phyloP scores from a whole-genome alignment of 2,797 vertebrate species.

The Ctenopoma kingsleyae region DNA sequence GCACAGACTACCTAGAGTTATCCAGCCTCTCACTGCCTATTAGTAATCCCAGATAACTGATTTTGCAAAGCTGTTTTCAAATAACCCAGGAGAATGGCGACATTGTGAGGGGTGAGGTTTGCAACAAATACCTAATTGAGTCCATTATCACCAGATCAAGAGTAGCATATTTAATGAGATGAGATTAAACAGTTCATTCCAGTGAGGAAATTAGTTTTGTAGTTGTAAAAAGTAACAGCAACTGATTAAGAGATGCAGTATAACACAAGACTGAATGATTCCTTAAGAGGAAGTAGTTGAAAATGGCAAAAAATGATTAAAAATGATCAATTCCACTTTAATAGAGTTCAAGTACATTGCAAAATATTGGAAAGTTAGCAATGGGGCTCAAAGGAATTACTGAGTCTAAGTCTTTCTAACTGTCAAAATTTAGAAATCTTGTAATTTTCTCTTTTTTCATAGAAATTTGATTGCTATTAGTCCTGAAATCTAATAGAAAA shows the following conservation, averaged over 20 bases:
- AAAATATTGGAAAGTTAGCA: no score
- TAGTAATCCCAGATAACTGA: slow-evolving; percentile 1
- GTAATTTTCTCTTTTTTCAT: not conserved
- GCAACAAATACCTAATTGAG: not conserved
- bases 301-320: no score
- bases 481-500: not conserved
- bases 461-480: not conserved
- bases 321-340: no score
- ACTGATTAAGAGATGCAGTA: not conserved
- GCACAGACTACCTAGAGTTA: not conserved
- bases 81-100: not conserved
- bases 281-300: not conserved
- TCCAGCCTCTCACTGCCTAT: slow-evolving; percentile 10
- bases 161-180: slow-evolving; percentile 1
- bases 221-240: not conserved
- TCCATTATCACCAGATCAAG: not conserved
- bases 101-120: not conserved
- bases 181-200: slow-evolving; percentile 4
- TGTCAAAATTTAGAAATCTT: not conserved
- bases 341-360: no score
- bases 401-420: not conserved
- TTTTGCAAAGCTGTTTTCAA: slow-evolving; percentile 3
- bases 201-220: not conserved
- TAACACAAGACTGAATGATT: not conserved
- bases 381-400: no score